Conservation (phyloP, 1,140 invertebrate species). For the Spodoptera frugiperda region DNA sequence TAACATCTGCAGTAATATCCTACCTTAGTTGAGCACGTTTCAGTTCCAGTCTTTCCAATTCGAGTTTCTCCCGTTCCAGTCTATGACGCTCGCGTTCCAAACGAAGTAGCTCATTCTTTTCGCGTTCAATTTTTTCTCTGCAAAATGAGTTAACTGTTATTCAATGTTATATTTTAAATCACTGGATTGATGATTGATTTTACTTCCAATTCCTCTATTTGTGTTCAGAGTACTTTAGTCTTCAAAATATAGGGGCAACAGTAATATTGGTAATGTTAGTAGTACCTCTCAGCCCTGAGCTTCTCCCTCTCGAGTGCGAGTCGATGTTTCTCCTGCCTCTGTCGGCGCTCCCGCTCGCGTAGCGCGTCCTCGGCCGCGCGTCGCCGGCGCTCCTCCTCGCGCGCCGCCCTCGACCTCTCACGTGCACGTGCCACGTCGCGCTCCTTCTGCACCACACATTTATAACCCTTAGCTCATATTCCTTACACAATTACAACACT, state of each 20-base stretch:
- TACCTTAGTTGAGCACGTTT: constrained; percentile 91
- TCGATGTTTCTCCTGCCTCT: constrained; percentile 92
- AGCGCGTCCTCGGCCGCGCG: constrained; percentile 90
- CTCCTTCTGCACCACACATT: constrained; percentile 86
- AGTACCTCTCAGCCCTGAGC: constrained; percentile 87
- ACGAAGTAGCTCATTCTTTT: constrained; percentile 92
- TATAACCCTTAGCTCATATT: too few species aligned
- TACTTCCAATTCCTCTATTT: too few species aligned
- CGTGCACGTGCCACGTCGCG: constrained; percentile 92
- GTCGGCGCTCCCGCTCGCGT: constrained; percentile 91
- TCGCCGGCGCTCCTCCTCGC: constrained; percentile 92
- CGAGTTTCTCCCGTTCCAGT: constrained; percentile 93
- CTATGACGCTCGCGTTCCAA: constrained; percentile 93
- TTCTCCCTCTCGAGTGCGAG: constrained; percentile 93
- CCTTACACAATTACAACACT: neutral
- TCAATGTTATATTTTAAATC: too few species aligned
- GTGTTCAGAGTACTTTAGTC: too few species aligned
- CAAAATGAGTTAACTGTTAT: constrained; percentile 7
- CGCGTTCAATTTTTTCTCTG: constrained; percentile 89
- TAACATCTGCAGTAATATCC: constrained; percentile 17
- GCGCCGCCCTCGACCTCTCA: constrained; percentile 91
- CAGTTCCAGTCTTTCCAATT: constrained; percentile 93
- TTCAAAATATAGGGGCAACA: too few species aligned
- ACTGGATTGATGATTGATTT: too few species aligned
- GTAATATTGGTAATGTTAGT: neutral